These are phyloP conservation scores for Aegotheles bennettii DNA, from an alignment of 2,113 vertebrate genomes.

Conservation along the genomic window DNA sequence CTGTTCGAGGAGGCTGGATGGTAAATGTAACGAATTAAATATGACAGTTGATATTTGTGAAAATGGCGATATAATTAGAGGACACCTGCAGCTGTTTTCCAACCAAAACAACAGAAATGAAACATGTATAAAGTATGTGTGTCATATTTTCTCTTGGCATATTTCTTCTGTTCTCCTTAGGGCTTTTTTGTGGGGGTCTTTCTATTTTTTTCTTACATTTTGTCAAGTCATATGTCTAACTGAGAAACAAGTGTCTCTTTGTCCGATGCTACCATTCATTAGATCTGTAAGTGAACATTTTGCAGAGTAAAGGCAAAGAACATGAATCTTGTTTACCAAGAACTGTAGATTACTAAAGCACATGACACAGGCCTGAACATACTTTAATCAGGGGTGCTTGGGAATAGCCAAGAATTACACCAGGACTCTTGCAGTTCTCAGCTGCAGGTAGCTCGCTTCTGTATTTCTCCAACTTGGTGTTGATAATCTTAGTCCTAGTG, in stretches of 20 bases:
- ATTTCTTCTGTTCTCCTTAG: slow-evolving; percentile 69
- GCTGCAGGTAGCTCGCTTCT: neutral
- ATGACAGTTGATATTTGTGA: slow-evolving; percentile 85
- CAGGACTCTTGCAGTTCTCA: neutral
- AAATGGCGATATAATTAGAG: slow-evolving; percentile 84
- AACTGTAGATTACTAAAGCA: slow-evolving; percentile 18
- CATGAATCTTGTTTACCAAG: neutral
- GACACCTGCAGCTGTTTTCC: slow-evolving; percentile 83
- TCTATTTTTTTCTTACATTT: slow-evolving; percentile 4
- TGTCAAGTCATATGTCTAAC: slow-evolving; percentile 42
- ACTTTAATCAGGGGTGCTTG: neutral
- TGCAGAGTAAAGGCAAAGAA: neutral
- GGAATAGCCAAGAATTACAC: neutral
- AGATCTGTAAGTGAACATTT: slow-evolving; percentile 9
- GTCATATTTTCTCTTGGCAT: slow-evolving; percentile 61
- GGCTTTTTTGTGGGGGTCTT: neutral
- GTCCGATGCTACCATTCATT: neutral
- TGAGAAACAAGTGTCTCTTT: slow-evolving; percentile 53
- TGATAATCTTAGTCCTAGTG: neutral
- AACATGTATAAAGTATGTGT: slow-evolving; percentile 77
- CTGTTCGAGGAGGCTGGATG: slow-evolving; percentile 73
- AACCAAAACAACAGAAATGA: slow-evolving; percentile 83
- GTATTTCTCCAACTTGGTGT: neutral
- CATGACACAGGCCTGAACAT: neutral
- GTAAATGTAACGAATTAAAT: slow-evolving; percentile 80